Conservation (phyloP, 2,113 vertebrate species). For the Glareola pratincola region DNA sequence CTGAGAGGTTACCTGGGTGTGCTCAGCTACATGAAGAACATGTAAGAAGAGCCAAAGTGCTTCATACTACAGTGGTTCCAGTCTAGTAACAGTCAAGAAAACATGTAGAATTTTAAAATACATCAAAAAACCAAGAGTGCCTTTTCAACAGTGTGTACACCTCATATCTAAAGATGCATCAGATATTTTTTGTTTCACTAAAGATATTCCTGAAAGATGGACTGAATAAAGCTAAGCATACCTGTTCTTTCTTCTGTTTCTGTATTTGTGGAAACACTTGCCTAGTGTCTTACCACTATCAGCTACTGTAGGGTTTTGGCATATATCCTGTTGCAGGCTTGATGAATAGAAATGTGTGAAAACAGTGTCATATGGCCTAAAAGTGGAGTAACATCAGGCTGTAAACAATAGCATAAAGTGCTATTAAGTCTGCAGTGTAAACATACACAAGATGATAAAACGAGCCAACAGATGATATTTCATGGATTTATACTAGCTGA, state of each 20-base stretch:
- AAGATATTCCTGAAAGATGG: background rate
- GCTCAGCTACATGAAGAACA: background rate
- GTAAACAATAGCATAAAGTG: conserved; percentile 8
- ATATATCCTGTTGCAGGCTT: background rate
- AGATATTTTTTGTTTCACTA: background rate
- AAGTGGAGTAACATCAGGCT: background rate
- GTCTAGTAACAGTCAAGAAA: background rate
- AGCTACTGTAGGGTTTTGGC: background rate
- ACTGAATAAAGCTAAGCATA: background rate
- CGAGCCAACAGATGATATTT: background rate
- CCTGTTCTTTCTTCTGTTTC: background rate
- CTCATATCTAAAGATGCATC: background rate
- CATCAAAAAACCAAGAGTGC: background rate
- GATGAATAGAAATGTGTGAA: background rate
- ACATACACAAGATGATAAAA: background rate
- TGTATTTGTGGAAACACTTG: background rate
- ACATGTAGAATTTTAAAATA: background rate
- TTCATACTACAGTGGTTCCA: background rate
- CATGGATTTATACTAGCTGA: background rate
- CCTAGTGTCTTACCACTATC: background rate
- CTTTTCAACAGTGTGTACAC: background rate
- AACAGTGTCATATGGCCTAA: background rate
- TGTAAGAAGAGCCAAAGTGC: background rate
- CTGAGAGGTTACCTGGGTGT: background rate
- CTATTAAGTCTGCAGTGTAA: background rate